phyloP scores from a whole-genome alignment of 2,888 invertebrate species.

The Sarcophaga rosellei region DNA sequence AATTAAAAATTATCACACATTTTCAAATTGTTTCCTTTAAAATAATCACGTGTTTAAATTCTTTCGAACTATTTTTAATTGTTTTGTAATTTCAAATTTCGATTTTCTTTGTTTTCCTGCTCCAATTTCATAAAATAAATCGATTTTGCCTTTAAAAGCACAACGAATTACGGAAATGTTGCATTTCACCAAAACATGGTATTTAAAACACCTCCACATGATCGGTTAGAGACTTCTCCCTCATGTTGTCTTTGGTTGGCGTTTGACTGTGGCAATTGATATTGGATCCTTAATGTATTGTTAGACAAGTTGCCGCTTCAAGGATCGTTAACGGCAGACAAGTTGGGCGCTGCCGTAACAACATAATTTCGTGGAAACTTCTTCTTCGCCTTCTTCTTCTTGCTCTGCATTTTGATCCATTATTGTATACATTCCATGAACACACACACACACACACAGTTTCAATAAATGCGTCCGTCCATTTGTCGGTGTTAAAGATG shows the following conservation, averaged over 20 bases:
- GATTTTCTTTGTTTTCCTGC: slow-evolving; percentile 6
- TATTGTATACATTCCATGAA: slow-evolving; percentile 47
- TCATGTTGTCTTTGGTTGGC: neutral
- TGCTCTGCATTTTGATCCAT: slow-evolving; percentile 5
- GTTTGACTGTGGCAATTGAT: slow-evolving; percentile 15
- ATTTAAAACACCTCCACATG: slow-evolving; percentile 36
- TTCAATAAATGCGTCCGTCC: slow-evolving; percentile 49
- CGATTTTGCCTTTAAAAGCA: slow-evolving; percentile 43
- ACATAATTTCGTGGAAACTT: slow-evolving; percentile 75
- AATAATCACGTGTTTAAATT: neutral
- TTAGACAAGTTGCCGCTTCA: slow-evolving; percentile 69
- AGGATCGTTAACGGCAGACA: slow-evolving; percentile 76
- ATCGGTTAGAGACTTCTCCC: slow-evolving; percentile 7
- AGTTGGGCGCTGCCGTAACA: slow-evolving; percentile 80
- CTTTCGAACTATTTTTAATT: slow-evolving; percentile 50
- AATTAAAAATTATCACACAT: slow-evolving; percentile 50
- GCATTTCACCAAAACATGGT: slow-evolving; percentile 62
- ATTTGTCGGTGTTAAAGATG: slow-evolving; percentile 75
- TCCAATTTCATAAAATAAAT: slow-evolving; percentile 56
- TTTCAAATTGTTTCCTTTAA: slow-evolving; percentile 11
- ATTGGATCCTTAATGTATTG: slow-evolving; percentile 65
- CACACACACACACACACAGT: slow-evolving; percentile 56
- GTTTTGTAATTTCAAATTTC: slow-evolving; percentile 20
- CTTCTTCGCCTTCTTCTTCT: slow-evolving; percentile 18
- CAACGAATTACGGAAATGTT: slow-evolving; percentile 69